A percentile compares a stretch with the other conserved stretches of the same genome.
These are phyloP conservation scores for Lysandra coridon DNA, from an alignment of 2,888 invertebrate genomes.

Conservation along the genomic window DNA sequence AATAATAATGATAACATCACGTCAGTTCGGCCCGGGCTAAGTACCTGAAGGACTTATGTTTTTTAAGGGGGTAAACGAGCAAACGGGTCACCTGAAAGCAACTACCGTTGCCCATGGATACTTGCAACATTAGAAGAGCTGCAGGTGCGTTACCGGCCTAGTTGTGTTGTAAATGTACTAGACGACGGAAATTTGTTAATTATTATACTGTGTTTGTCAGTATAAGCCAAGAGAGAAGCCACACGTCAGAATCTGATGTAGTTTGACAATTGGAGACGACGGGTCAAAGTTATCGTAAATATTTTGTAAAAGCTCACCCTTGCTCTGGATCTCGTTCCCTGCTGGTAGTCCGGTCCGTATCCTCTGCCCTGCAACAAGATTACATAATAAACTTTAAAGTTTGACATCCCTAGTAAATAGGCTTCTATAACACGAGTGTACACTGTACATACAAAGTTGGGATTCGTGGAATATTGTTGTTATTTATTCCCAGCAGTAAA, in stretches of 20 bases:
- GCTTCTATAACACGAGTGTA: background rate
- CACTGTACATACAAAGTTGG: background rate
- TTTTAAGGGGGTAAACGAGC: too few relatives aligned
- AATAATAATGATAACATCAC: background rate
- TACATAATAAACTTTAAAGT: slow-evolving; percentile 30
- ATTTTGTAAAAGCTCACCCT: slow-evolving; percentile 57
- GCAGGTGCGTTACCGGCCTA: too few relatives aligned
- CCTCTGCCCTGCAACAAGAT: slow-evolving; percentile 67
- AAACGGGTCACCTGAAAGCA: too few relatives aligned
- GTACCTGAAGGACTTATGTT: too few relatives aligned
- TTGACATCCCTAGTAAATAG: background rate
- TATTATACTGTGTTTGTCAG: too few relatives aligned
- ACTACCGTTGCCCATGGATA: too few relatives aligned
- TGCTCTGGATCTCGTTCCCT: slow-evolving; percentile 68
- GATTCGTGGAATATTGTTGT: slow-evolving; percentile 12
- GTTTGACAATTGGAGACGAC: background rate
- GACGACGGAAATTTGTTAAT: too few relatives aligned
- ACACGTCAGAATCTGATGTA: background rate
- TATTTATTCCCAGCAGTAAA: slow-evolving; percentile 28
- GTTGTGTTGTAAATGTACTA: too few relatives aligned
- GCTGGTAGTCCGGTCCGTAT: slow-evolving; percentile 67
- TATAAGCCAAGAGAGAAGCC: background rate
- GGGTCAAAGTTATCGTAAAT: background rate
- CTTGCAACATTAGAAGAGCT: too few relatives aligned
- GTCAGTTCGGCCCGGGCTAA: background rate